A percentile compares a stretch with the other conserved stretches of the same genome.
Evolutionary conservation across 2,113 vertebrate genomes (phyloP).

Genomic region (Gopherus evgoodei): DNA sequence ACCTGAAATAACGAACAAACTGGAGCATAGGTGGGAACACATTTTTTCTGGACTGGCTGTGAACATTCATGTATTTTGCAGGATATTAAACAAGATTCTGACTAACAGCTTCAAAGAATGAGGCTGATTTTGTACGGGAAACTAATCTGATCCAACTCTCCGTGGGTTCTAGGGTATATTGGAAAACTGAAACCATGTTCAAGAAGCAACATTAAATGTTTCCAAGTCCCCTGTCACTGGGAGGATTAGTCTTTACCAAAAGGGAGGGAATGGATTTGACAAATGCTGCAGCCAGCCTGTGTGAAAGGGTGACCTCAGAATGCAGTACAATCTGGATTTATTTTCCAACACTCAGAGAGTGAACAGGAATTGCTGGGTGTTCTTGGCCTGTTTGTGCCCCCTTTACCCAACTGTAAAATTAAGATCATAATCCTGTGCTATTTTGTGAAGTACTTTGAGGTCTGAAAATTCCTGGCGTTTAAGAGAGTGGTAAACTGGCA

Average conservation of each 20-base stretch:
- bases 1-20: not conserved
- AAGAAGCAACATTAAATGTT: slow-evolving; percentile 61
- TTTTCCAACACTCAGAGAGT: slow-evolving; percentile 39
- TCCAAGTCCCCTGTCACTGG: slow-evolving; percentile 32
- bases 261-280: slow-evolving; percentile 13
- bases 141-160: slow-evolving; percentile 40
- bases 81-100: not conserved
- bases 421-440: not conserved
- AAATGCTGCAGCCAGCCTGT: slow-evolving; percentile 15
- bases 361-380: not conserved
- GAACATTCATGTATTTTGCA: not conserved
- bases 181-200: slow-evolving; percentile 32
- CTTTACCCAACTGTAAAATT: not conserved
- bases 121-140: not conserved
- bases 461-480: slow-evolving; percentile 38
- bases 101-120: not conserved
- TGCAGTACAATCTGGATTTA: slow-evolving; percentile 47
- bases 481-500: slow-evolving; percentile 36
- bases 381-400: slow-evolving; percentile 25
- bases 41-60: not conserved
- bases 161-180: slow-evolving; percentile 39
- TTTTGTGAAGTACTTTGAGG: slow-evolving; percentile 29
- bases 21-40: not conserved
- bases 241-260: slow-evolving; percentile 43
- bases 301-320: slow-evolving; percentile 45